Evolutionary conservation across 2,888 invertebrate genomes (phyloP).

Genomic region (Linnaemya tessellans): DNA sequence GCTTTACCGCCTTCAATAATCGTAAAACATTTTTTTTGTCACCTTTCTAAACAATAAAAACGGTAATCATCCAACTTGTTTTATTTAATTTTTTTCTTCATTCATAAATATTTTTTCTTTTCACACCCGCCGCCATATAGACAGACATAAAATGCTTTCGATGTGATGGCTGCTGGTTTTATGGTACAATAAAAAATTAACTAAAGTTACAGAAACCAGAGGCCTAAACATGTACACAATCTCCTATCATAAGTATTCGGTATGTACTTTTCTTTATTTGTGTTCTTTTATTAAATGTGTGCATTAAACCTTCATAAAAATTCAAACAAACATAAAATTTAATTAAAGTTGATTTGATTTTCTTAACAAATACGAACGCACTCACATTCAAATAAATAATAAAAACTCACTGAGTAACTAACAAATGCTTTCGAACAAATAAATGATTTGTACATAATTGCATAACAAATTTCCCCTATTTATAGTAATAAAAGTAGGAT

Average conservation of each 20-base stretch:
- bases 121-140: slow-evolving; percentile 2
- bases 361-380: slow-evolving; percentile 9
- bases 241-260: no score
- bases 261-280: no score
- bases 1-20: slow-evolving; percentile 24
- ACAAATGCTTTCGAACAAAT: slow-evolving; percentile 7
- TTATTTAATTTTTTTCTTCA: not conserved
- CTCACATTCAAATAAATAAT: not conserved
- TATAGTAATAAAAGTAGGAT: slow-evolving; percentile 43
- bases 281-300: not conserved
- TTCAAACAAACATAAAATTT: slow-evolving; percentile 47
- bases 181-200: slow-evolving; percentile 26
- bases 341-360: slow-evolving; percentile 56
- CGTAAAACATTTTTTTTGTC: slow-evolving; percentile 25
- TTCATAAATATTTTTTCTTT: not conserved
- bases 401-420: not conserved
- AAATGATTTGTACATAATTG: slow-evolving; percentile 51
- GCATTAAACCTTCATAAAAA: slow-evolving; percentile 36
- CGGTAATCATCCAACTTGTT: slow-evolving; percentile 5
- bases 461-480: slow-evolving; percentile 63
- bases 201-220: slow-evolving; percentile 1
- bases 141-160: not conserved
- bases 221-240: not conserved
- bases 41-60: slow-evolving; percentile 29
- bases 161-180: slow-evolving; percentile 39